A percentile compares a stretch with the other conserved stretches of the same genome.
phyloP scores from a whole-genome alignment of 2,113 vertebrate species.

The Pterophyllum scalare region DNA sequence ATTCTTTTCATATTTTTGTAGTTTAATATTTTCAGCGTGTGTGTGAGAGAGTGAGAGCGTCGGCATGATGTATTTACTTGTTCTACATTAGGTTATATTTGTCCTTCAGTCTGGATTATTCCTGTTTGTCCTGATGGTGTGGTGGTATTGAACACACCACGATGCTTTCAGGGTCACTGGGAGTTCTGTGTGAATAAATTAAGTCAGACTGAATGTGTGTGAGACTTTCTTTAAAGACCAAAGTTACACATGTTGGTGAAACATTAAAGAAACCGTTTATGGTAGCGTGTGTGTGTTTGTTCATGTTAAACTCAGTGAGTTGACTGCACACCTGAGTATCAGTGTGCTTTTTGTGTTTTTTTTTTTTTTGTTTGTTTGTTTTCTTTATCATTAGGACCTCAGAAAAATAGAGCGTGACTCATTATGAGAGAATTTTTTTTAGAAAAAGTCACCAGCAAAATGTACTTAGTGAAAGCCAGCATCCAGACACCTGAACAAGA shows the following conservation, averaged over 20 bases:
- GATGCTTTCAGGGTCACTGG: not conserved
- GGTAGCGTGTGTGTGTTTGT: not conserved
- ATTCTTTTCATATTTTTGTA: not conserved
- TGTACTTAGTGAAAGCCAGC: no score
- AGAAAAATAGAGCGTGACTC: no score
- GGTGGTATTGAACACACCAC: not conserved
- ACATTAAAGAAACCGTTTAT: not conserved
- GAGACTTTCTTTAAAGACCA: not conserved
- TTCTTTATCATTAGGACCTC: no score
- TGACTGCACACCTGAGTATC: not conserved
- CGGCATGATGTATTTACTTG: not conserved
- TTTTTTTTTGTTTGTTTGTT: no score
- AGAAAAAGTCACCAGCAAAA: no score
- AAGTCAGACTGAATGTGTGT: not conserved
- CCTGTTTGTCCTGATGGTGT: not conserved
- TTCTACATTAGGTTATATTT: not conserved
- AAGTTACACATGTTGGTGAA: not conserved
- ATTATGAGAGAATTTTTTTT: no score
- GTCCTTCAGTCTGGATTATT: not conserved
- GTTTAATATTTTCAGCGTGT: rapidly evolving
- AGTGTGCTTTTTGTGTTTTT: not conserved
- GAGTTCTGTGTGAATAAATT: not conserved
- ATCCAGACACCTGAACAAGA: no score
- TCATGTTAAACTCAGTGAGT: not conserved
- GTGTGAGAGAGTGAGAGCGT: no score